These are phyloP conservation scores for Mizuhopecten yessoensis DNA, from an alignment of 1,140 invertebrate genomes.

Conservation along the genomic window DNA sequence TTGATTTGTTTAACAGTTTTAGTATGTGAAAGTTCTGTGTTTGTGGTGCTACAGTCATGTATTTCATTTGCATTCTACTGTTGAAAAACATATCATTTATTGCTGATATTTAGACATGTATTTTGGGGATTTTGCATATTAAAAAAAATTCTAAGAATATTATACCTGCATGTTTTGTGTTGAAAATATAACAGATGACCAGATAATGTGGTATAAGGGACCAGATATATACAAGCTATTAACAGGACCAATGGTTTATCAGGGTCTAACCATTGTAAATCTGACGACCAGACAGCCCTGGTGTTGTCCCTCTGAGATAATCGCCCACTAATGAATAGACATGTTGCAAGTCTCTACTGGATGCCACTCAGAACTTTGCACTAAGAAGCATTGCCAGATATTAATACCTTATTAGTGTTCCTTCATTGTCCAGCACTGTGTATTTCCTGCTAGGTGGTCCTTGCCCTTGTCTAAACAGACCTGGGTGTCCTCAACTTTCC, in stretches of 20 bases:
- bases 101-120: not conserved
- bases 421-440: not conserved
- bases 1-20: not conserved
- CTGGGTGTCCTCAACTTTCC: slow-evolving; percentile 37
- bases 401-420: not conserved
- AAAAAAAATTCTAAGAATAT: too few relatives aligned
- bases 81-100: too few relatives aligned
- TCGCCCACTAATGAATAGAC: not conserved
- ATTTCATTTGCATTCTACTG: slow-evolving; percentile 11
- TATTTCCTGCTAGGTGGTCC: slow-evolving; percentile 36
- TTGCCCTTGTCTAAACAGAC: not conserved
- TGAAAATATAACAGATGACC: too few relatives aligned
- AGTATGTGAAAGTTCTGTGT: not conserved
- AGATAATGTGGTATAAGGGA: too few relatives aligned
- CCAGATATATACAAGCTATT: not conserved
- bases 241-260: not conserved
- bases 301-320: not conserved
- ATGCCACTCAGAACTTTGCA: not conserved
- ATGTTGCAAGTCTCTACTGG: not conserved
- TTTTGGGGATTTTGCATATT: not conserved
- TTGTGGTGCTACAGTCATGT: not conserved
- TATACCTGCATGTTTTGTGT: too few relatives aligned
- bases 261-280: too few relatives aligned
- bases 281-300: too few relatives aligned
- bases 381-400: not conserved